A percentile compares a stretch with the other conserved stretches of the same genome.
Conservation (phyloP, 1,140 invertebrate genomes). For the Melipona quadrifasciata region DNA sequence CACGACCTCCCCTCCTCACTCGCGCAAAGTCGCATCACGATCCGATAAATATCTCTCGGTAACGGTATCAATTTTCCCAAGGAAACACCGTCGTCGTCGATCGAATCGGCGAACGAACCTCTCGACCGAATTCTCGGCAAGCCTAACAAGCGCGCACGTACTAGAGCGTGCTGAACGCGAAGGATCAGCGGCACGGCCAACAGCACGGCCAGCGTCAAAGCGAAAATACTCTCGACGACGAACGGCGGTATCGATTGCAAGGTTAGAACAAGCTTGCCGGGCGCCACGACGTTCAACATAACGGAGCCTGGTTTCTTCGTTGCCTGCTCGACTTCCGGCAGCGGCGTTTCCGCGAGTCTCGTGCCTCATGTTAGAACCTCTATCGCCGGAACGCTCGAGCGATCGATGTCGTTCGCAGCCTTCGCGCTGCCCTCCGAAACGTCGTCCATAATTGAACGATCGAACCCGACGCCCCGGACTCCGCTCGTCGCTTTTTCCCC, state of each 20-base stretch:
- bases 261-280: slow-evolving; percentile 71
- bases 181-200: slow-evolving; percentile 73
- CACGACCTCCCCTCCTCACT: too few species aligned
- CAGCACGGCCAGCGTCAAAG: slow-evolving; percentile 69
- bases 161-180: slow-evolving; percentile 68
- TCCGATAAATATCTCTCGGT: too few species aligned
- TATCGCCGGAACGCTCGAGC: slow-evolving; percentile 21
- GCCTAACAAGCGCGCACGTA: slow-evolving; percentile 60
- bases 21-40: too few species aligned
- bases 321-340: slow-evolving; percentile 46
- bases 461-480: slow-evolving; percentile 38
- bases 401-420: slow-evolving; percentile 53
- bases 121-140: background rate
- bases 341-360: background rate
- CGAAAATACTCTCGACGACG: slow-evolving; percentile 71
- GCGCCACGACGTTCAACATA: slow-evolving; percentile 71
- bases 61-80: slow-evolving; percentile 1
- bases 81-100: background rate
- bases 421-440: slow-evolving; percentile 48
- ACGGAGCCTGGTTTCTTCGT: slow-evolving; percentile 54
- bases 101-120: background rate
- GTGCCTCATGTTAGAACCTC: slow-evolving; percentile 42
- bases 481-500: slow-evolving; percentile 7
- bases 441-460: slow-evolving; percentile 66
- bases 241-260: slow-evolving; percentile 71